Evolutionary conservation across 35 echinoderm and acorn worm species (phyloP), one percentile per base, ranked within the genome.

Genomic region (Heliocidaris erythrogramma): DNA sequence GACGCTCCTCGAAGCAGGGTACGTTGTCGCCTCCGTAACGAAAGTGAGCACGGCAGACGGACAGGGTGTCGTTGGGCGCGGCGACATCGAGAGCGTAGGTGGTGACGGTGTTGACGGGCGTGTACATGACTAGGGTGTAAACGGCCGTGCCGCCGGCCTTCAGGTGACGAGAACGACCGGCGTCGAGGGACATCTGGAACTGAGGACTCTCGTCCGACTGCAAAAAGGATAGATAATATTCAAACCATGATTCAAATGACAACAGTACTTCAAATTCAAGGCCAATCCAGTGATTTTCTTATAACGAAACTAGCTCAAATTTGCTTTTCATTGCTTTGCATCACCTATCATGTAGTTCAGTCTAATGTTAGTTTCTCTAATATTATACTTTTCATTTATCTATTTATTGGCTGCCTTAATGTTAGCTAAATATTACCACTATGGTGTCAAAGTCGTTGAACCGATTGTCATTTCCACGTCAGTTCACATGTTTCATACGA

Each of bases 121-220:
- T 97, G 14, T 71, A 6, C 49, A 97, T 96, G 18, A 90, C 49
- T 14, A 98, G 93, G 59, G 95, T 96, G 91, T 97, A 98, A 85
- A 98, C 93, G 29, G 85, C 96, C 5, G 95, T 88, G n/a, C 91
- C 93, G 4, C 95, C 94, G 4, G 95, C 96, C 49, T 97, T 94
- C 60, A 97, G 49, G 32, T 92, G 30, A 1, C 49, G 94, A 24
- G 24, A 92, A 13, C 94, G 65, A 17, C 95, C 94, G 8, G 93
- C 69, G 5, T 95, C 93, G 6, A 96, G 91, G 53, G 86, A 85
- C 31, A 98, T 59, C 50, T 90, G 52, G 89, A 97, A 95, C 85
- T 97, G 93, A 16, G 97, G 97, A 21, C 95, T 88, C 17, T 95
- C 95, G 90, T 97, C 95, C 21, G 90, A 94, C 97, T 98, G 94